These are phyloP conservation scores for Chelon labrosus DNA, from an alignment of 2,797 vertebrate species.

Conservation along the genomic window DNA sequence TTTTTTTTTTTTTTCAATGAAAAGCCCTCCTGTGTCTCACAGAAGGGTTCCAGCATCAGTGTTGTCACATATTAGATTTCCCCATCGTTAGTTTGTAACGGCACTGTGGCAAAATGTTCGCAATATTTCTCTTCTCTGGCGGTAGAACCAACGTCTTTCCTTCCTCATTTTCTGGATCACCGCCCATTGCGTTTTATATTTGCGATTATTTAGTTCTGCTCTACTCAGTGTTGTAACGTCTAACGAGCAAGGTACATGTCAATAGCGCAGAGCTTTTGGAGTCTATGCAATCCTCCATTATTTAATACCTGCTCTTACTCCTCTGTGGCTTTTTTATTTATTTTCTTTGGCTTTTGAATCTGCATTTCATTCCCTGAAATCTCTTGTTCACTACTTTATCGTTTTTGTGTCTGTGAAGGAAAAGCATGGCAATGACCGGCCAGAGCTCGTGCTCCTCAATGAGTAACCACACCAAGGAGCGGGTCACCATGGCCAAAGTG, in stretches of 20 bases:
- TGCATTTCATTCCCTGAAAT: not conserved
- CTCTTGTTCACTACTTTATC: not conserved
- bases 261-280: too few relatives aligned
- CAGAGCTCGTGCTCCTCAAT: slow-evolving; percentile 94
- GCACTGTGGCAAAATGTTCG: slow-evolving; percentile 37
- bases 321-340: not conserved
- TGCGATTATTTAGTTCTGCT: not conserved
- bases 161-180: slow-evolving; percentile 42
- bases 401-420: slow-evolving; percentile 36
- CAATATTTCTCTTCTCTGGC: slow-evolving; percentile 2
- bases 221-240: not conserved
- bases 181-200: slow-evolving; percentile 11
- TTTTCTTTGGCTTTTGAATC: not conserved
- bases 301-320: not conserved
- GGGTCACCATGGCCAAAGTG: slow-evolving; percentile 98
- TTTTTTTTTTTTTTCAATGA: too few relatives aligned
- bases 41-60: not conserved
- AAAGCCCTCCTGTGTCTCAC: not conserved
- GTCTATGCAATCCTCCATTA: not conserved
- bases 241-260: not conserved
- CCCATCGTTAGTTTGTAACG: slow-evolving; percentile 45
- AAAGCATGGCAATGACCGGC: slow-evolving; percentile 98
- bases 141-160: slow-evolving; percentile 13
- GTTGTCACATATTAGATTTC: slow-evolving; percentile 45
- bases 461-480: slow-evolving; percentile 99